A percentile compares a stretch with the other conserved stretches of the same genome.
Conservation (phyloP, 2,113 vertebrate genomes). For the Capreolus pygargus region DNA sequence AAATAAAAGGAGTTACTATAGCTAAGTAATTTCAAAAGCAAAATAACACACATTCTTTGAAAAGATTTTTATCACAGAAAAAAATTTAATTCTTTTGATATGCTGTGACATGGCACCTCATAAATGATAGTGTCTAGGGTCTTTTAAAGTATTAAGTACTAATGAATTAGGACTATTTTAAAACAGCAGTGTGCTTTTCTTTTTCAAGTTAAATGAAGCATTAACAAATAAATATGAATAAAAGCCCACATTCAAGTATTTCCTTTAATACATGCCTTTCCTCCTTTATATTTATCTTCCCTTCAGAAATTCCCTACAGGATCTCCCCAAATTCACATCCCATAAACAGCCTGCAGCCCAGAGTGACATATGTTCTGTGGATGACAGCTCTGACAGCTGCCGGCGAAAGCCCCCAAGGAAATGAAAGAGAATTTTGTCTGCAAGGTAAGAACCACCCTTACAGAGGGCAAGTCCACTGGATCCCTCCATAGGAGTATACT, state of each 20-base stretch:
- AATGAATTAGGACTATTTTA: neutral
- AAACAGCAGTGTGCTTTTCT: neutral
- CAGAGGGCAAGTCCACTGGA: neutral
- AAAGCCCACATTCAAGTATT: neutral
- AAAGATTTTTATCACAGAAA: slow-evolving; percentile 21
- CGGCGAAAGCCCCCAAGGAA: slow-evolving; percentile 79
- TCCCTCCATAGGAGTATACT: neutral
- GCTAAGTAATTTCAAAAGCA: neutral
- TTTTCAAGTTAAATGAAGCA: slow-evolving; percentile 12
- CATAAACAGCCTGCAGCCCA: slow-evolving; percentile 42
- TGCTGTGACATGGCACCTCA: neutral
- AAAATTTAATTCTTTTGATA: neutral
- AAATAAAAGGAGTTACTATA: slow-evolving; percentile 28
- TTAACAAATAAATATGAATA: neutral
- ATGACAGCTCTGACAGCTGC: slow-evolving; percentile 77
- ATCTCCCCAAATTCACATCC: neutral
- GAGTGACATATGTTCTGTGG: slow-evolving; percentile 72
- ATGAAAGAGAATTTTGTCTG: slow-evolving; percentile 57
- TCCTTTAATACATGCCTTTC: neutral
- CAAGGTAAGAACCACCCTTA: slow-evolving; percentile 49
- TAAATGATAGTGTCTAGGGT: neutral
- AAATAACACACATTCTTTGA: slow-evolving; percentile 4
- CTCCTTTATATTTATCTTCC: neutral
- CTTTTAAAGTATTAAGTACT: neutral
- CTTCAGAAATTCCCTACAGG: slow-evolving; percentile 58